Base-by-base conservation (phyloP, 92 coral and sea anemone species). In the Meandrina meandrites region DNA sequence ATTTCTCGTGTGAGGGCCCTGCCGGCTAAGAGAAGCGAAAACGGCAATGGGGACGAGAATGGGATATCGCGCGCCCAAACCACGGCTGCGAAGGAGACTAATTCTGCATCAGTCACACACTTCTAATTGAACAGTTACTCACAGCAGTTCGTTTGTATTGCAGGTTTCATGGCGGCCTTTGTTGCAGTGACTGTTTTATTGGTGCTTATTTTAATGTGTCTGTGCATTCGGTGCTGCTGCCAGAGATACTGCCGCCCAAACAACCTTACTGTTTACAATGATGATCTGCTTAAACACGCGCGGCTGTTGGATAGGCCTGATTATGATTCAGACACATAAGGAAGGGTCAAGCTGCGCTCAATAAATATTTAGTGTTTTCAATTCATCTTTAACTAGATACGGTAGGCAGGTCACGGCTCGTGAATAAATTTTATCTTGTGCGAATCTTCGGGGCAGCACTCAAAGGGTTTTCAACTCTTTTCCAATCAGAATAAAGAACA, bases 121-220 rank as follows among this genome's bases (percentile, higher is more conserved):
- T 64, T 0, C 22, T 60, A 60, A 0, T 64, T n/a, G 70, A n/a
- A 8, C 70, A 64, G 31, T 64, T 64, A 8, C 16, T 27, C 0
- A 76, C 57, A 45, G 2, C 7, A 45, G 31, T 47, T 76, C 8
- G 2, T 84, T 28, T 85, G 8, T 72, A 53, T 64, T 84, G 70
- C 80, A 94, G 98, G 98, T 91, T 94, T 94, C 72, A 91, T 94
- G 4, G 92, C 91, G 34, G 96, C 92, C 79, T 94, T 94, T 45
- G 89, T 91, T 17, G 70, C 53, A 4, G 90, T 94, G 50, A 85
- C 92, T 0, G 90, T 81, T 54, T 67, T 89, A 56, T 84, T 94
- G 72, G 64, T 87, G 58, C 57, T 94, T 45, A 80, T 93, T 1
- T 17, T 90, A 10, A 34, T 87, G 60, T 84, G 94, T 76, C 68